These are phyloP conservation scores for Parazoanthus atlanticus DNA, from an alignment of 92 coral and sea anemone genomes.

Conservation along the genomic window DNA sequence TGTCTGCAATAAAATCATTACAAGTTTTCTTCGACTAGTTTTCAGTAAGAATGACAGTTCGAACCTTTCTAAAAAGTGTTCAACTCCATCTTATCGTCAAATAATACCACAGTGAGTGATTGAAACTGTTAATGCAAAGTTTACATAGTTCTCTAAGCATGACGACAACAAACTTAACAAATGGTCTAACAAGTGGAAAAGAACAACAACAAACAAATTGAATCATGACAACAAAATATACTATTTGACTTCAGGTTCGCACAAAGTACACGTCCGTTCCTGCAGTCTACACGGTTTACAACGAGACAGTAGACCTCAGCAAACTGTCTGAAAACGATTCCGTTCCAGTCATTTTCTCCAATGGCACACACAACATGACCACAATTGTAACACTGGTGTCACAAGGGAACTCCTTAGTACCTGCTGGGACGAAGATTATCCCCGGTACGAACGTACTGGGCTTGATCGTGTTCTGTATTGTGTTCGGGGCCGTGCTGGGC, in stretches of 20 bases:
- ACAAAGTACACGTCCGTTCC: slow-evolving; percentile 40
- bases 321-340: slow-evolving; percentile 23
- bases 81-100: too few relatives aligned
- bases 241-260: neutral
- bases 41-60: too few relatives aligned
- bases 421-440: slow-evolving; percentile 38
- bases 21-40: too few relatives aligned
- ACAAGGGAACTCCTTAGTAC: slow-evolving; percentile 47
- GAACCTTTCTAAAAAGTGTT: too few relatives aligned
- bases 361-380: slow-evolving; percentile 57
- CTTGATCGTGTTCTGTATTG: slow-evolving; percentile 69
- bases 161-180: too few relatives aligned
- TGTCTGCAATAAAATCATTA: too few relatives aligned
- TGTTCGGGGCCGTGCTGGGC: slow-evolving; percentile 71
- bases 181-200: too few relatives aligned
- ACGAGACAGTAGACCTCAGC: slow-evolving; percentile 42
- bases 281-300: slow-evolving; percentile 44
- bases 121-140: too few relatives aligned
- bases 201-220: too few relatives aligned
- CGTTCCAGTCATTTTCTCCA: slow-evolving; percentile 30
- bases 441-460: slow-evolving; percentile 69
- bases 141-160: too few relatives aligned
- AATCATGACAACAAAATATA: too few relatives aligned
- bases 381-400: slow-evolving; percentile 42
- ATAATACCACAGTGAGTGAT: too few relatives aligned